Evolutionary conservation across 92 coral and sea anemone genomes (phyloP).

Genomic region (Muricea muricata): DNA sequence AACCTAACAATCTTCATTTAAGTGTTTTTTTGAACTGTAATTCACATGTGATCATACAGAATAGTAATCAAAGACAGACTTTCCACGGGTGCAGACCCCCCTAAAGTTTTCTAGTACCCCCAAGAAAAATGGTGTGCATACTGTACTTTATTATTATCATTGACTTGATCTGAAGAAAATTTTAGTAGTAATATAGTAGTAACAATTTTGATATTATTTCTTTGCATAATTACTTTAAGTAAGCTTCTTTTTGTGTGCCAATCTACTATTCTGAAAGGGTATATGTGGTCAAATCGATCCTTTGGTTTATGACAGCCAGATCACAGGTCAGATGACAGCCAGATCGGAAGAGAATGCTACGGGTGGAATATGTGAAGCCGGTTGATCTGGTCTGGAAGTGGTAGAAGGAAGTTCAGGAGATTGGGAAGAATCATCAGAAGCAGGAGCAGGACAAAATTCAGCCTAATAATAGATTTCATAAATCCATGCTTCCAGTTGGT

Average conservation of each 20-base stretch:
- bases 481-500: conserved; percentile 69
- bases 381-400: conserved; percentile 68
- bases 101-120: no score
- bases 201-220: no score
- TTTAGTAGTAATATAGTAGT: no score
- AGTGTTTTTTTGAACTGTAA: no score
- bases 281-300: conserved; percentile 69
- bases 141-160: no score
- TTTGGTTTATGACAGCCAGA: conserved; percentile 68
- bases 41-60: no score
- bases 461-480: conserved; percentile 59
- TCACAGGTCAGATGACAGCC: conserved; percentile 68
- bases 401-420: conserved; percentile 43
- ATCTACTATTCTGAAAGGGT: conserved; percentile 69
- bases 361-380: conserved; percentile 69
- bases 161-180: no score
- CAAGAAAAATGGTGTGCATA: no score
- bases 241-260: conserved; percentile 74
- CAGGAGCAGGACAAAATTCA: conserved; percentile 57
- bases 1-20: no score
- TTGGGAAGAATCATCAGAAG: conserved; percentile 32
- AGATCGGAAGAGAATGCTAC: conserved; percentile 64
- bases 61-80: no score
- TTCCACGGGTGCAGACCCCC: no score
- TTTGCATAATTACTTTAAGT: conserved; percentile 55